Evolutionary conservation across 2,797 vertebrate genomes (phyloP).

Genomic region (Danio albolineatus): DNA sequence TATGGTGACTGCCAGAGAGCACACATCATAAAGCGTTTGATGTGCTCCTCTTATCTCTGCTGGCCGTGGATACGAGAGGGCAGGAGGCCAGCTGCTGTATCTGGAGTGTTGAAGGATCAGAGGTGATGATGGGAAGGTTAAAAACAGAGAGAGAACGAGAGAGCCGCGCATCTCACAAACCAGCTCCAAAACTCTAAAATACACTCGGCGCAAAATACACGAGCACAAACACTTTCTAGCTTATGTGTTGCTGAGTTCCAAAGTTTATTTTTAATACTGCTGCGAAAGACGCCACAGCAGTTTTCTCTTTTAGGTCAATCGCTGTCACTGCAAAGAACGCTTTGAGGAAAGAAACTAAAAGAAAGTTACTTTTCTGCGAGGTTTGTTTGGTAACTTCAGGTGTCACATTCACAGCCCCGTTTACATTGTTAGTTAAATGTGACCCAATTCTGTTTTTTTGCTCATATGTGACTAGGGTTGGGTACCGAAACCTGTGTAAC

Average conservation of each 20-base stretch:
- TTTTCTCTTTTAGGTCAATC: neutral
- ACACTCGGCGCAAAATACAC: neutral
- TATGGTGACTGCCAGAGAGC: neutral
- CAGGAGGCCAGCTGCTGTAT: slow-evolving; percentile 42
- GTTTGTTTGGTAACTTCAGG: too few species aligned
- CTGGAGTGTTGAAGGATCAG: slow-evolving; percentile 25
- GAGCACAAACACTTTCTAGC: neutral
- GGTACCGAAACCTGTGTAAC: too few species aligned
- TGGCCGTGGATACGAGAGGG: slow-evolving; percentile 14
- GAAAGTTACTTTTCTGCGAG: neutral
- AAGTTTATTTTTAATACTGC: neutral
- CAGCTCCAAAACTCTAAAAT: neutral
- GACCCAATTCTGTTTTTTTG: too few species aligned
- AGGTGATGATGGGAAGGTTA: slow-evolving; percentile 9
- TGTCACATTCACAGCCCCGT: too few species aligned
- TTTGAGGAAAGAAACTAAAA: neutral
- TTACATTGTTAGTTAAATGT: too few species aligned
- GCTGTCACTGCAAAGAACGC: neutral
- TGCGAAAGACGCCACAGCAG: neutral
- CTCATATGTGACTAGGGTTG: too few species aligned
- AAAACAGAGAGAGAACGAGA: neutral
- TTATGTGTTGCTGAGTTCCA: neutral
- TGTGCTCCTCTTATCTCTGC: slow-evolving; percentile 14
- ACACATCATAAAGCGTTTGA: slow-evolving; percentile 14
- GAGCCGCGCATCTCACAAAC: neutral